Percentiles rank a stretch among this genome's conserved stretches.
phyloP scores from a whole-genome alignment of 2,888 invertebrate genomes.

The Myopa testacea region DNA sequence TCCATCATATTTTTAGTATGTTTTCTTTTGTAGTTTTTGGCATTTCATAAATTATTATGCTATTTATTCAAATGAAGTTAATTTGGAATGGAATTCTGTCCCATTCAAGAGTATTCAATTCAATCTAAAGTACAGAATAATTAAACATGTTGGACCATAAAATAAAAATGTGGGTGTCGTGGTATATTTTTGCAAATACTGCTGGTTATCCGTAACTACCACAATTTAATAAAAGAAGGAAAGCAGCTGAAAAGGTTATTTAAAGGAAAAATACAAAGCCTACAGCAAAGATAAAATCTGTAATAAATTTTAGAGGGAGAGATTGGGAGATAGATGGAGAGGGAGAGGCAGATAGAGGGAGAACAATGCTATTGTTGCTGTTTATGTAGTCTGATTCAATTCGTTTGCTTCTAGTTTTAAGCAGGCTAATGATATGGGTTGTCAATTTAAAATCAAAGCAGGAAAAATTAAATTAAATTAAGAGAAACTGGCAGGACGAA shows the following conservation, averaged over 20 bases:
- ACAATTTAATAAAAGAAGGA: no score
- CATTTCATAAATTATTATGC: no score
- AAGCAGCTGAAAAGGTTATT: not conserved
- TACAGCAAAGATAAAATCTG: not conserved
- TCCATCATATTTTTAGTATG: no score
- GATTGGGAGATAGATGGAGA: not conserved
- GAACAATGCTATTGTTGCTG: not conserved
- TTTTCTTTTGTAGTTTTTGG: no score
- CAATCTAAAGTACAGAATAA: no score
- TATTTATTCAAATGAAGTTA: no score
- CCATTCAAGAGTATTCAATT: no score
- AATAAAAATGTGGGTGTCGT: no score
- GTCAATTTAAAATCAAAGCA: not conserved
- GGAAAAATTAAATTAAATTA: not conserved
- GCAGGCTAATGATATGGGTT: conserved; percentile 21
- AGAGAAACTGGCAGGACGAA: not conserved
- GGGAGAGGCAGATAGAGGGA: not conserved
- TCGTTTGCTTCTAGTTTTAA: not conserved
- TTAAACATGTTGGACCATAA: no score
- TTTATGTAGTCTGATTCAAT: not conserved
- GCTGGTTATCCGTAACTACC: no score
- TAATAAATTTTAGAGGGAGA: not conserved
- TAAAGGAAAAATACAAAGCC: not conserved
- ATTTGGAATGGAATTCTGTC: no score
- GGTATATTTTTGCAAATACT: no score